Conservation (phyloP, 2,797 vertebrate species). For the Hippoglossus hippoglossus region DNA sequence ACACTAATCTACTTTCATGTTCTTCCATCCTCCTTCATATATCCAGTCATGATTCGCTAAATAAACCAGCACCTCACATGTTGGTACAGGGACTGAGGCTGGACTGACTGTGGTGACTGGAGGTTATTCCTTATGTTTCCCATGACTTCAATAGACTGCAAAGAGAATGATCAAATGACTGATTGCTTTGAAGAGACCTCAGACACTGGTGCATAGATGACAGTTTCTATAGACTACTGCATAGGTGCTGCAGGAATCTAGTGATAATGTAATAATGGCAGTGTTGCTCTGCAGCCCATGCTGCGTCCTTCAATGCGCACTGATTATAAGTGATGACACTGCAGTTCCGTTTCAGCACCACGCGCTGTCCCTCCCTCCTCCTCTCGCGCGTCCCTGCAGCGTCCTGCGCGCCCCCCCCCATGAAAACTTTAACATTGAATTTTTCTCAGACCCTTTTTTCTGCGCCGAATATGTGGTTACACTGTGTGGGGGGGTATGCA, state of each 20-base stretch:
- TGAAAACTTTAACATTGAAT: slow-evolving; percentile 31
- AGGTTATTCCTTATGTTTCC: too few relatives aligned
- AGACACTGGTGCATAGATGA: too few relatives aligned
- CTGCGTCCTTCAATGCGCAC: slow-evolving; percentile 53
- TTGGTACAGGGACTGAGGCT: background rate
- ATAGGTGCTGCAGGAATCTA: too few relatives aligned
- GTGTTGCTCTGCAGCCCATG: too few relatives aligned
- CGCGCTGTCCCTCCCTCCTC: slow-evolving; percentile 24
- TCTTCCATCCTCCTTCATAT: background rate
- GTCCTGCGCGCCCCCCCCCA: slow-evolving; percentile 16
- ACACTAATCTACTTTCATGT: background rate
- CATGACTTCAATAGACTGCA: background rate
- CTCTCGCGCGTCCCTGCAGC: slow-evolving; percentile 24
- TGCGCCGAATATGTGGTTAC: background rate
- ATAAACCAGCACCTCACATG: background rate
- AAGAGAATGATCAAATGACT: too few relatives aligned
- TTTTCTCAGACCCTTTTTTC: background rate
- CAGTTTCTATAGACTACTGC: too few relatives aligned
- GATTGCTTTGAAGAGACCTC: too few relatives aligned
- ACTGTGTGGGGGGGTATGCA: background rate
- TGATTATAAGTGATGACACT: slow-evolving; percentile 77
- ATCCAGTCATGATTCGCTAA: too few relatives aligned
- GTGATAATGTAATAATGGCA: too few relatives aligned
- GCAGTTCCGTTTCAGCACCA: slow-evolving; percentile 74
- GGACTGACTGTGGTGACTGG: background rate